A percentile compares a stretch with the other conserved stretches of the same genome.
phyloP scores from a whole-genome alignment of 92 coral and sea anemone species.

The Metridium senile region DNA sequence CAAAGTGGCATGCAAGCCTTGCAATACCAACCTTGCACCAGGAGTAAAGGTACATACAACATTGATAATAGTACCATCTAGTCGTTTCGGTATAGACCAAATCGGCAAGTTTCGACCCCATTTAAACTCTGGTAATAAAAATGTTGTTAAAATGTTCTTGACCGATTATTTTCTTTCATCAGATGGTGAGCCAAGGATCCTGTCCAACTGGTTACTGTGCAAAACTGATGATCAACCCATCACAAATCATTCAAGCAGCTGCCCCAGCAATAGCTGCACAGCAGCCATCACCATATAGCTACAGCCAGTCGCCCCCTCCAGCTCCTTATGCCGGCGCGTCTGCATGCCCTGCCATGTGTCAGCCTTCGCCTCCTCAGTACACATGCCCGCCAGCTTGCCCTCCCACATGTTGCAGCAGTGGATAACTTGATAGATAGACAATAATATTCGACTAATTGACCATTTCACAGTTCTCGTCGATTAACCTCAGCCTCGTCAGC shows the following conservation, averaged over 20 bases:
- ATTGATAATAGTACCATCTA: not conserved
- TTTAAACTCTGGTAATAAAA: no score
- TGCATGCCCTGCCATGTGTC: constrained; percentile 30
- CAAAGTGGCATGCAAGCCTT: not conserved
- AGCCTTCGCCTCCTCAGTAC: constrained; percentile 31
- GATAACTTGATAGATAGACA: not conserved
- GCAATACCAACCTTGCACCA: not conserved
- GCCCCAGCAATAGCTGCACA: constrained; percentile 26
- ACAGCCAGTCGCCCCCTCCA: constrained; percentile 1
- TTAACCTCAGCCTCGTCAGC: no score
- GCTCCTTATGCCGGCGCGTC: not conserved
- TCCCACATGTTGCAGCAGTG: constrained; percentile 11
- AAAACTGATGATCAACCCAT: constrained; percentile 45
- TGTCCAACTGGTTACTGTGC: constrained; percentile 52
- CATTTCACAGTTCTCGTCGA: no score
- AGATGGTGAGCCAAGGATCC: constrained; percentile 30
- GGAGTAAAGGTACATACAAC: not conserved
- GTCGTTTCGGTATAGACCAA: no score
- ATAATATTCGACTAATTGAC: not conserved
- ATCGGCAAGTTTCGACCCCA: no score
- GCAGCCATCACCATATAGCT: not conserved
- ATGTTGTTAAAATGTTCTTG: no score
- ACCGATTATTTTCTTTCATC: no score
- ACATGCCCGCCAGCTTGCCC: constrained; percentile 37
- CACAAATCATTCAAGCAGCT: constrained; percentile 30